phyloP scores from a whole-genome alignment of 2,113 vertebrate genomes.

The Nycticorax nycticorax region DNA sequence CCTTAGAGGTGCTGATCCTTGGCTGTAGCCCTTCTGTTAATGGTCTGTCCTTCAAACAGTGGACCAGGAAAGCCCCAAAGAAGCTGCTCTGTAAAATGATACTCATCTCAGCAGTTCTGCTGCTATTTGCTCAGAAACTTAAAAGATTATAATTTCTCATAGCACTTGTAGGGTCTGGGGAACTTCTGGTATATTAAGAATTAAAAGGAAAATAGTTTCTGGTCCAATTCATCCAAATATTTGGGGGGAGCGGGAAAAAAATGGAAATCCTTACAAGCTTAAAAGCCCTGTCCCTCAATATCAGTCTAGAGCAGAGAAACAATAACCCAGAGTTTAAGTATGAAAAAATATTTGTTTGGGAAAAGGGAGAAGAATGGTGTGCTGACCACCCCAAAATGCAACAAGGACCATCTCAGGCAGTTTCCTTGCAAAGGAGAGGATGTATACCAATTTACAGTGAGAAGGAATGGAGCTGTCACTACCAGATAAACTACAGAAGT shows the following conservation, averaged over 20 bases:
- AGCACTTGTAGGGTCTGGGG: neutral
- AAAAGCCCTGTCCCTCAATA: neutral
- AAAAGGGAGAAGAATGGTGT: neutral
- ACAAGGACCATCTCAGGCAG: neutral
- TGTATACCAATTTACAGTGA: neutral
- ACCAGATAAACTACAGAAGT: neutral
- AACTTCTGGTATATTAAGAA: neutral
- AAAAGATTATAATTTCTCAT: neutral
- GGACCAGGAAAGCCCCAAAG: neutral
- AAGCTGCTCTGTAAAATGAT: constrained; percentile 4
- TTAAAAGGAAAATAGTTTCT: neutral
- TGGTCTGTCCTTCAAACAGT: neutral
- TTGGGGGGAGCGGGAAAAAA: neutral
- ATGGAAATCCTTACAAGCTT: neutral
- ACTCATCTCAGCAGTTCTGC: neutral
- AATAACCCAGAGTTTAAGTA: neutral
- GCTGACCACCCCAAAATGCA: neutral
- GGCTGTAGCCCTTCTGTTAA: constrained; percentile 20
- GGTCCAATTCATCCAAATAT: neutral
- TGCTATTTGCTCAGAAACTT: neutral
- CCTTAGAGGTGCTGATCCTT: neutral
- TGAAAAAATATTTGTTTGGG: neutral
- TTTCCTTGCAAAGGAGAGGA: neutral
- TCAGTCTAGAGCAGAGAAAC: neutral
- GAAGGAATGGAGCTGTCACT: neutral